phyloP scores from a whole-genome alignment of 2,113 vertebrate species.

The Lipophrys pholis region DNA sequence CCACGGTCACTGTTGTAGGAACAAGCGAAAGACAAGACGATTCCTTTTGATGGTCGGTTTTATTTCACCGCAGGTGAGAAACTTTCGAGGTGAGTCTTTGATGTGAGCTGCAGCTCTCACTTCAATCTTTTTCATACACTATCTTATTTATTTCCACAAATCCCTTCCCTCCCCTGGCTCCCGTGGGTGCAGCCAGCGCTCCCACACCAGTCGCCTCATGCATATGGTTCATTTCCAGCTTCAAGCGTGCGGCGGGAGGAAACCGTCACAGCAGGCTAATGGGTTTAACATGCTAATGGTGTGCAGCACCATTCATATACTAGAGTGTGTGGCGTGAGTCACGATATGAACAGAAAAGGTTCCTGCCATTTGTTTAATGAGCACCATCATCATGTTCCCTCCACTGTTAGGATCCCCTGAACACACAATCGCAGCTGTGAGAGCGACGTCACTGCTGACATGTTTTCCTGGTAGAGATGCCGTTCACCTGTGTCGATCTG shows the following conservation, averaged over 20 bases:
- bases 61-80: not conserved
- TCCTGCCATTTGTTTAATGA: slow-evolving; percentile 54
- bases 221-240: slow-evolving; percentile 47
- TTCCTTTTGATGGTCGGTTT: slow-evolving; percentile 8
- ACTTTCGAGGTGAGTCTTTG: slow-evolving; percentile 22
- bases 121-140: slow-evolving; percentile 16
- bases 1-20: not conserved
- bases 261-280: slow-evolving; percentile 55
- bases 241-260: slow-evolving; percentile 16
- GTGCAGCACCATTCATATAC: slow-evolving; percentile 31
- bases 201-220: slow-evolving; percentile 19
- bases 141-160: slow-evolving; percentile 26
- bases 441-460: not conserved
- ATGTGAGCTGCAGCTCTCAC: not conserved
- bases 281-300: slow-evolving; percentile 67
- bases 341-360: slow-evolving; percentile 53
- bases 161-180: slow-evolving; percentile 8
- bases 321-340: slow-evolving; percentile 45
- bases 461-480: slow-evolving; percentile 20
- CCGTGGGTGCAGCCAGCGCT: slow-evolving; percentile 25
- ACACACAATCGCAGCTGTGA: slow-evolving; percentile 8
- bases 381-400: slow-evolving; percentile 43
- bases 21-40: slow-evolving; percentile 17
- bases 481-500: slow-evolving; percentile 31
- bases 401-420: slow-evolving; percentile 15